Conservation (phyloP, 2,888 invertebrate genomes). For the Strigamia crassipes region DNA sequence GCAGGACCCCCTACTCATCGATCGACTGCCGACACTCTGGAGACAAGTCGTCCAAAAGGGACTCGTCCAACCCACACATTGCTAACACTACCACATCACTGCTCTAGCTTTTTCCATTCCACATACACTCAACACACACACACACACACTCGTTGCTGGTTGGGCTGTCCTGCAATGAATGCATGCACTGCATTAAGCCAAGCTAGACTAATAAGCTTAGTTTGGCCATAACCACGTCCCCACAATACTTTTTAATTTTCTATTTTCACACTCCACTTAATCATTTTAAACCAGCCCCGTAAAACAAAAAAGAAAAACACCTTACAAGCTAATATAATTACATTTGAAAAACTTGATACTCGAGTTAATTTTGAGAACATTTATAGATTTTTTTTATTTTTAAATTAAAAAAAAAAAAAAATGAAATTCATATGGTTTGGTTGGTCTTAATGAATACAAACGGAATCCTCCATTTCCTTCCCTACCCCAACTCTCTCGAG, state of each 20-base stretch:
- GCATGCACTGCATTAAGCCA: background rate
- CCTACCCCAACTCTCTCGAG: background rate
- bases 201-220: background rate
- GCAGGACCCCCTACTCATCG: constrained; percentile 12
- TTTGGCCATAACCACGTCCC: background rate
- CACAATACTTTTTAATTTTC: too few relatives aligned
- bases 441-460: background rate
- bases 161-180: background rate
- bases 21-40: constrained; percentile 25
- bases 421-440: background rate
- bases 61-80: constrained; percentile 11
- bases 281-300: background rate
- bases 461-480: background rate
- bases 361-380: too few relatives aligned
- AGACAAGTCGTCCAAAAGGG: constrained; percentile 4
- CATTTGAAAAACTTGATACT: background rate
- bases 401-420: background rate
- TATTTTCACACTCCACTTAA: background rate
- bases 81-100: background rate
- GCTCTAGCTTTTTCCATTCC: background rate
- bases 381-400: background rate
- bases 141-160: background rate
- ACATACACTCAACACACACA: background rate
- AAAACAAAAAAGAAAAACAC: background rate
- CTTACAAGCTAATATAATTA: background rate